phyloP scores from a whole-genome alignment of 2,113 vertebrate genomes.

The Oryctolagus cuniculus region DNA sequence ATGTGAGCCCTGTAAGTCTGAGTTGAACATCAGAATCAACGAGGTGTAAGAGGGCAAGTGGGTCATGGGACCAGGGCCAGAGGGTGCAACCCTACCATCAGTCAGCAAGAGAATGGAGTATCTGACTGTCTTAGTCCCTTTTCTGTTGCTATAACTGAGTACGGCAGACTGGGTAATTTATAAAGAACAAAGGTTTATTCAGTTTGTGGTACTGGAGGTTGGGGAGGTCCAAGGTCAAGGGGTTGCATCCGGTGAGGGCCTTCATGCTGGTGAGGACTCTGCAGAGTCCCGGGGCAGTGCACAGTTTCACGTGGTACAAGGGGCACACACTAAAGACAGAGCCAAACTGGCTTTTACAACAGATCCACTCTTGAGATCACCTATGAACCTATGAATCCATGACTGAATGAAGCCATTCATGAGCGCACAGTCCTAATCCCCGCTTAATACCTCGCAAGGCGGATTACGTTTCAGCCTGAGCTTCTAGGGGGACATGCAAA shows the following conservation, averaged over 20 bases:
- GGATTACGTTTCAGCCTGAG: not conserved
- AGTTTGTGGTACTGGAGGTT: not conserved
- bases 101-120: not conserved
- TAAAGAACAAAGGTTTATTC: not conserved
- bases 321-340: not conserved
- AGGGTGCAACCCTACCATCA: not conserved
- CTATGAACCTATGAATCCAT: not conserved
- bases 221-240: not conserved
- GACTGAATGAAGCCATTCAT: not conserved
- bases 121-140: not conserved
- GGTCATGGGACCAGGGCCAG: not conserved
- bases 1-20: not conserved
- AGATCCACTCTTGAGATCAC: not conserved
- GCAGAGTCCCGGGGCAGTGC: not conserved
- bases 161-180: not conserved
- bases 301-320: rapidly evolving
- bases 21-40: not conserved
- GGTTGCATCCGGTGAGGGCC: not conserved
- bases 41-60: not conserved
- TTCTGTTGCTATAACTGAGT: not conserved
- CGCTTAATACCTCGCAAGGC: not conserved
- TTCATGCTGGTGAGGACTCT: no score
- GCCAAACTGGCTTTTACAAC: not conserved
- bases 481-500: not conserved
- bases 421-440: not conserved